A percentile compares a stretch with the other conserved stretches of the same genome.
These are phyloP conservation scores for Propithecus perrieri DNA, from an alignment of 2,797 vertebrate genomes.

Conservation along the genomic window DNA sequence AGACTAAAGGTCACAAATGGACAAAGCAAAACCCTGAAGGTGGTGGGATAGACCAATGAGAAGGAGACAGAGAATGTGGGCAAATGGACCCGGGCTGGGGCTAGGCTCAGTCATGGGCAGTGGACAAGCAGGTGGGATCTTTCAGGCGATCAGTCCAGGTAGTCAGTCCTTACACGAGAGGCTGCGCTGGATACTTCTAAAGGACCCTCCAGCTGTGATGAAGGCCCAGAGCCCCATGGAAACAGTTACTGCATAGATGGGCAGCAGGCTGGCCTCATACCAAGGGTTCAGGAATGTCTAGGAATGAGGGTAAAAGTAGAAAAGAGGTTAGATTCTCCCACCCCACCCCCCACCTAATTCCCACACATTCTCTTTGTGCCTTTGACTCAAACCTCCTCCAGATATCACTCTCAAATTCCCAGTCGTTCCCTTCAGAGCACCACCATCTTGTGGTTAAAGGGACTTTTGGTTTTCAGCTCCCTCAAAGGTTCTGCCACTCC, in stretches of 20 bases:
- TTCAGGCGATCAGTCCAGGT: slow-evolving; percentile 74
- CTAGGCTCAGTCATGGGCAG: slow-evolving; percentile 70
- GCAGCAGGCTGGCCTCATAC: slow-evolving; percentile 86
- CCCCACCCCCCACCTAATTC: neutral
- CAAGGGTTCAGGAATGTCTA: slow-evolving; percentile 88
- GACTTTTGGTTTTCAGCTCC: neutral
- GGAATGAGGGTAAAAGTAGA: neutral
- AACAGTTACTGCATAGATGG: slow-evolving; percentile 85
- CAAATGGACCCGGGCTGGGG: slow-evolving; percentile 62
- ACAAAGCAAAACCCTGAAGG: slow-evolving; percentile 70
- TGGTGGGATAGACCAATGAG: slow-evolving; percentile 46
- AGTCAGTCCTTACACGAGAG: slow-evolving; percentile 85
- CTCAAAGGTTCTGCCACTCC: neutral
- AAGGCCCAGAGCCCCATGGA: slow-evolving; percentile 86
- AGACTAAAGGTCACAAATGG: slow-evolving; percentile 68
- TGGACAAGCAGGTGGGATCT: slow-evolving; percentile 72
- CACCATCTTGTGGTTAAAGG: neutral
- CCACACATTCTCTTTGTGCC: neutral
- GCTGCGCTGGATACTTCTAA: slow-evolving; percentile 84
- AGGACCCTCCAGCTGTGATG: slow-evolving; percentile 84
- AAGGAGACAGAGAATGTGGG: slow-evolving; percentile 54
- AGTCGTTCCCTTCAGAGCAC: neutral
- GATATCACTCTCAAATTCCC: neutral
- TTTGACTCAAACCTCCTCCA: neutral
- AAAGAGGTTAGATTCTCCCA: neutral